These are phyloP conservation scores for Drosophila paramelanica DNA, from an alignment of 2,888 invertebrate species.

Conservation along the genomic window DNA sequence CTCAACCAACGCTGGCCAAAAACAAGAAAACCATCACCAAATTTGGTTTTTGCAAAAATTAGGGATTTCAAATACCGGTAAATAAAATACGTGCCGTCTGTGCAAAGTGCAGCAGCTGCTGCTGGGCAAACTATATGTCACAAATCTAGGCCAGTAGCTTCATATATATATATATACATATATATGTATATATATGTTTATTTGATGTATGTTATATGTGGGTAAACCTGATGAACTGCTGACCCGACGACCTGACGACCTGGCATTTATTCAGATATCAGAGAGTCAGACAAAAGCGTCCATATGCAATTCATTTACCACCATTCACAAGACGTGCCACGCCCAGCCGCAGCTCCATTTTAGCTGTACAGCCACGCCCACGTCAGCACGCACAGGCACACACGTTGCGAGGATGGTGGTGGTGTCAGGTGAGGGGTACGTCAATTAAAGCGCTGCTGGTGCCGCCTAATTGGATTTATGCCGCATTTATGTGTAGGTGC, in stretches of 20 bases:
- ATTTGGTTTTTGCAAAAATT: slow-evolving; percentile 3
- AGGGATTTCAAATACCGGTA: slow-evolving; percentile 27
- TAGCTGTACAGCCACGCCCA: slow-evolving; percentile 10
- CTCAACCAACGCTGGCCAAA: slow-evolving; percentile 3
- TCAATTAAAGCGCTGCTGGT: slow-evolving; percentile 77
- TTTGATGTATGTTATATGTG: slow-evolving; percentile 4
- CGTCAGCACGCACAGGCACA: background rate
- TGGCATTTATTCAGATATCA: slow-evolving; percentile 65
- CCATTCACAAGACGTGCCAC: slow-evolving; percentile 48
- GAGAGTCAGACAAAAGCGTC: slow-evolving; percentile 65
- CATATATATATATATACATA: background rate
- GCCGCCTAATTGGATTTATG: slow-evolving; percentile 79
- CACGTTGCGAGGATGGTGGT: slow-evolving; percentile 17
- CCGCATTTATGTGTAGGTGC: slow-evolving; percentile 78
- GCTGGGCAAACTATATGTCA: slow-evolving; percentile 24
- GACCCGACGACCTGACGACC: slow-evolving; percentile 37
- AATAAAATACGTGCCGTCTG: slow-evolving; percentile 25
- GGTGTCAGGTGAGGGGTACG: slow-evolving; percentile 46
- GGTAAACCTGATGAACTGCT: slow-evolving; percentile 19
- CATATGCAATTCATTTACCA: slow-evolving; percentile 79
- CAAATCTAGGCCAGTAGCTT: slow-evolving; percentile 43
- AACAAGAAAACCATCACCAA: slow-evolving; percentile 8
- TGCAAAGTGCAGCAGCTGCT: slow-evolving; percentile 7
- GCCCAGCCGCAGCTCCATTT: slow-evolving; percentile 25
- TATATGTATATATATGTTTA: background rate